A percentile compares a stretch with the other conserved stretches of the same genome.
phyloP scores from a whole-genome alignment of 2,888 invertebrate genomes.

The Megaustenia siamemsis region DNA sequence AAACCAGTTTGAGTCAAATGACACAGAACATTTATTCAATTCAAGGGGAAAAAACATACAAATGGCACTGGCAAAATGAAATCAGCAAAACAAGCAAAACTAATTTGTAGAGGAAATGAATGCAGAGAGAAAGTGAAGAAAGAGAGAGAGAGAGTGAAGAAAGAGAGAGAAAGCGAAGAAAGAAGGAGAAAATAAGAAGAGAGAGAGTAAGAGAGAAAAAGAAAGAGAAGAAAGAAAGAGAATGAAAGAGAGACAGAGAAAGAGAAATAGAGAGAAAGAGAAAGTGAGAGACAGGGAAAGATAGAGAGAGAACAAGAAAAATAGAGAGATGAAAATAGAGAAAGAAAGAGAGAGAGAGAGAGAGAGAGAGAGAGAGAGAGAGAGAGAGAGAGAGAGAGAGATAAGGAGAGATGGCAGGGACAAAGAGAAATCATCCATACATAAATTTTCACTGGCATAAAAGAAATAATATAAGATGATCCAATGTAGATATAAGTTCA shows the following conservation, averaged over 20 bases:
- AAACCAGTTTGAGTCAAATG: not conserved
- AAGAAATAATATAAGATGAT: not conserved
- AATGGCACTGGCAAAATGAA: not conserved
- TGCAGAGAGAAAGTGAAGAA: not conserved
- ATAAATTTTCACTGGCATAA: not conserved
- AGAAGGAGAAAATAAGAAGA: not conserved
- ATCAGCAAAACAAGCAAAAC: not conserved
- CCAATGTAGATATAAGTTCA: not conserved
- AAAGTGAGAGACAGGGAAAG: not conserved
- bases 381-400: slow-evolving; percentile 28
- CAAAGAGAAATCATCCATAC: not conserved
- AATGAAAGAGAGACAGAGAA: too few species aligned
- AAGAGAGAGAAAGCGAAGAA: too few species aligned
- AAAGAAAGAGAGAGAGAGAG: not conserved
- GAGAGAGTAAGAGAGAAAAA: not conserved
- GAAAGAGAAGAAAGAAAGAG: slow-evolving; percentile 24
- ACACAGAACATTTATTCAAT: not conserved
- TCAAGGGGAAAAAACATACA: not conserved
- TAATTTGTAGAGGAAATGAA: not conserved
- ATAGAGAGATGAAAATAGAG: too few species aligned
- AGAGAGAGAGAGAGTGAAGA: slow-evolving; percentile 25
- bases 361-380: not conserved
- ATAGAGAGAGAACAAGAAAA: slow-evolving; percentile 23
- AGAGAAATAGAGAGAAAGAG: not conserved
- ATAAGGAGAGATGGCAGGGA: too few species aligned